These are phyloP conservation scores for Hystrix cristata DNA, from an alignment of 2,113 vertebrate genomes.

Conservation along the genomic window DNA sequence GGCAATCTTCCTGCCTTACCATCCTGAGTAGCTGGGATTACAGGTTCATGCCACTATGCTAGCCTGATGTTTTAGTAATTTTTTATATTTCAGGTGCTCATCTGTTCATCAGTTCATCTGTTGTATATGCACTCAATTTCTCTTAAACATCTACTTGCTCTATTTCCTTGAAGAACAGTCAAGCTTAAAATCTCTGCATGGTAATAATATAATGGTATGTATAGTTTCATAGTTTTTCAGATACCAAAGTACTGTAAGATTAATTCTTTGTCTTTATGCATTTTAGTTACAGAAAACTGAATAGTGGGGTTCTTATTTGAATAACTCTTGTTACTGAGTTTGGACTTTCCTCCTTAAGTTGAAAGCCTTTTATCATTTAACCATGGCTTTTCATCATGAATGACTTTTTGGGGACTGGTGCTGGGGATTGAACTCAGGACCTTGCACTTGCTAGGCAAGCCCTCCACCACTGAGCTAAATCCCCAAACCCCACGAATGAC, in stretches of 20 bases:
- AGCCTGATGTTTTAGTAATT: slow-evolving; percentile 3
- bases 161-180: neutral
- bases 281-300: slow-evolving; percentile 20
- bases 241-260: neutral
- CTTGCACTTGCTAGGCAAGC: no score
- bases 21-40: neutral
- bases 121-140: neutral
- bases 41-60: neutral
- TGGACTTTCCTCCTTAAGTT: neutral
- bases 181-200: slow-evolving; percentile 13
- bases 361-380: neutral
- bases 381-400: neutral
- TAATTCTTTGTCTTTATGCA: no score
- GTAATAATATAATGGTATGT: neutral
- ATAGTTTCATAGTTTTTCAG: neutral
- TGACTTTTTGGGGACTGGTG: no score
- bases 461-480: no score
- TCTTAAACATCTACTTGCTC: neutral
- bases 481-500: no score
- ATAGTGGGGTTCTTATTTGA: neutral
- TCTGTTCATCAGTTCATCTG: neutral
- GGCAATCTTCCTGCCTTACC: neutral
- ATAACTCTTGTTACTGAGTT: neutral
- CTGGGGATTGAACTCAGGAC: no score
- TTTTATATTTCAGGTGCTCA: neutral